Evolutionary conservation across 64 coral and sea anemone genomes (phyloP), one percentile per base, ranked within the genome.

Genomic region (Montipora foliosa): DNA sequence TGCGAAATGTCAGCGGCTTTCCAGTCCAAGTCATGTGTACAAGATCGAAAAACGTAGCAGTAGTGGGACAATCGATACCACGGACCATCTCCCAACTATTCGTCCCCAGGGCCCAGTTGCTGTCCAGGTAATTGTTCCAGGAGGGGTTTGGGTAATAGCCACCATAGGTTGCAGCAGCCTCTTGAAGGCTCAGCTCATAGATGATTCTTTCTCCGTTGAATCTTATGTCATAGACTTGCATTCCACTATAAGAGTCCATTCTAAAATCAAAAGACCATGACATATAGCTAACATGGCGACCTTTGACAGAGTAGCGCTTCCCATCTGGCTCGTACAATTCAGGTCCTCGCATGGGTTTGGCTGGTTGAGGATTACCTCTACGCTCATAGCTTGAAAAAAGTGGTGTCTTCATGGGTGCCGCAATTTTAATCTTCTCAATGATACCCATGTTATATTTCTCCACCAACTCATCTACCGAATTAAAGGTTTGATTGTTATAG

Each of bases 31-130:
- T 46, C 24, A 87, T 75, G 74, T 93, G 76, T 6, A 95, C 76
- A 5, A 81, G 12, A 46, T 98, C 93, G 70, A 93, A 93, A 4
- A 87, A 98, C 2, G 67, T 91, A 47, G 96, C 93, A 4, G 93
- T 89, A 14, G 75, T 29, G 3, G 96, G 96, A 59, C 93, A 95
- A 82, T 98, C 97, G 4, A 95, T 71, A 0, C 91, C 91, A 57
- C 47, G 91, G 6, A 87, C 49, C 72, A 93, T 55, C 14, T 93
- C 91, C 45, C 67, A 84, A 14, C 74, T 87, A 17, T 16, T 64
- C 17, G 1, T 44, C 5, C 91, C 91, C 83, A 87, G 67, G 58
- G 37, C 47, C 49, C 69, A 93, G 3, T 74, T 78, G 20, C 91
- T 49, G 84, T 93, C 91, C 53, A 93, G 52, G 64, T 77, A 93